Percentiles rank a stretch among this genome's conserved stretches.
phyloP scores from a whole-genome alignment of 2,888 invertebrate species.

The Tetragnatha montana region DNA sequence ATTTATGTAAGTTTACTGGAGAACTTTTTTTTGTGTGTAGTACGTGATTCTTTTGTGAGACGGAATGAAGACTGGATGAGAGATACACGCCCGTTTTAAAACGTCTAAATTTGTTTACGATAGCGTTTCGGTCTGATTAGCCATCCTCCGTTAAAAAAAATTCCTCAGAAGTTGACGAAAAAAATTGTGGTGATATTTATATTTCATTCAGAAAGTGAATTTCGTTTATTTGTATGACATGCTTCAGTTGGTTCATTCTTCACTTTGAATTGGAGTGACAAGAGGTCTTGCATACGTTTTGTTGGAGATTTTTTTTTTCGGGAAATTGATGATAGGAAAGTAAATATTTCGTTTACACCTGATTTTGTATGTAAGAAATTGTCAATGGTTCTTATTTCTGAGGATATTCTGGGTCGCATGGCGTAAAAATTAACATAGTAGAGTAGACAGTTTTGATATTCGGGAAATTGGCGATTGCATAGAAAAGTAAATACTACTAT shows the following conservation, averaged over 20 bases:
- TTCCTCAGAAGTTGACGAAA: too few relatives aligned
- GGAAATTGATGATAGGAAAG: too few relatives aligned
- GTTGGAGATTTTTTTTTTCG: too few relatives aligned
- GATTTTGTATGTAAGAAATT: too few relatives aligned
- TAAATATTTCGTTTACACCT: too few relatives aligned
- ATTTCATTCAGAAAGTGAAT: too few relatives aligned
- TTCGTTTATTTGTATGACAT: too few relatives aligned
- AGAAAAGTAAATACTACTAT: too few relatives aligned
- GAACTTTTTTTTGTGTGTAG: not conserved
- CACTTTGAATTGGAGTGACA: too few relatives aligned
- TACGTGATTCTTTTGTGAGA: not conserved
- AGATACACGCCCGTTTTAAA: not conserved
- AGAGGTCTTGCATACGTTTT: too few relatives aligned
- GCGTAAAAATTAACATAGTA: not conserved
- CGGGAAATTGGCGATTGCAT: not conserved
- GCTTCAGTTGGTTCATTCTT: too few relatives aligned
- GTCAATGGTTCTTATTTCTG: not conserved
- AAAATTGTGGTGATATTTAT: too few relatives aligned
- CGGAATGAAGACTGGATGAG: not conserved
- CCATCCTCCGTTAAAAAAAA: not conserved
- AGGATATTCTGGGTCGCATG: not conserved
- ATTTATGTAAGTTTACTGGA: not conserved
- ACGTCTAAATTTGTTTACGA: not conserved
- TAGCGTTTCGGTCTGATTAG: not conserved
- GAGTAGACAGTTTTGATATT: not conserved